Percentiles rank a stretch among this genome's conserved stretches.
phyloP scores from a whole-genome alignment of 1,140 invertebrate species.

The Tribolium madens region DNA sequence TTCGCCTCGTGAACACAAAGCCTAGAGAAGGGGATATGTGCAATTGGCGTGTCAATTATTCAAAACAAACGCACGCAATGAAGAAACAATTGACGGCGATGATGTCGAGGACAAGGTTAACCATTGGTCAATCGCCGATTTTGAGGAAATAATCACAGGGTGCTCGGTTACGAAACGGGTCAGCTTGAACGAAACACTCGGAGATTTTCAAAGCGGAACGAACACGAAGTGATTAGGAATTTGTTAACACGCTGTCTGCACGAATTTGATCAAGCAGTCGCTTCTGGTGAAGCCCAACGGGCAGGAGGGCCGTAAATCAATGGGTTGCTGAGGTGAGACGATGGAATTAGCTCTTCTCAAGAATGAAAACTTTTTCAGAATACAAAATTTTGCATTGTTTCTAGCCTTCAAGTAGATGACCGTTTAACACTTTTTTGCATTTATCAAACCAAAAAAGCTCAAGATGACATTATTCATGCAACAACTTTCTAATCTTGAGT shows the following conservation, averaged over 20 bases:
- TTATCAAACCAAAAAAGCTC: too few species aligned
- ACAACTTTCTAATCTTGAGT: too few species aligned
- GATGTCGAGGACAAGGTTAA: constrained; percentile 46
- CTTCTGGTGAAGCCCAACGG: not conserved
- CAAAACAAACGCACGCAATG: constrained; percentile 41
- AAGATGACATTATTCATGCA: too few species aligned
- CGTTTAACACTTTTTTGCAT: too few species aligned
- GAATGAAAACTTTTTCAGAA: too few species aligned
- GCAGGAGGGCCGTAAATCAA: not conserved
- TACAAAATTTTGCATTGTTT: too few species aligned
- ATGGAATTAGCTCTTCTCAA: too few species aligned
- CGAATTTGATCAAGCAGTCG: not conserved
- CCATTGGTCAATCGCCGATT: constrained; percentile 4
- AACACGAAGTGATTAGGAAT: not conserved
- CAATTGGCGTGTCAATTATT: constrained; percentile 46
- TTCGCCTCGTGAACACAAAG: constrained; percentile 50
- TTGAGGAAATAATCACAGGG: constrained; percentile 3
- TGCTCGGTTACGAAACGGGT: not conserved
- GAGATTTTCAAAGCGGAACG: not conserved
- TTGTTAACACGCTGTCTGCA: not conserved
- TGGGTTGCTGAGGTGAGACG: not conserved
- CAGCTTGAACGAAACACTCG: not conserved
- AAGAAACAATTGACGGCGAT: constrained; percentile 3
- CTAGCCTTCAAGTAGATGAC: too few species aligned
- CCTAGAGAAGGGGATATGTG: constrained; percentile 46